These are phyloP conservation scores for Chloropsis cyanopogon DNA, from an alignment of 2,113 vertebrate species.

Conservation along the genomic window DNA sequence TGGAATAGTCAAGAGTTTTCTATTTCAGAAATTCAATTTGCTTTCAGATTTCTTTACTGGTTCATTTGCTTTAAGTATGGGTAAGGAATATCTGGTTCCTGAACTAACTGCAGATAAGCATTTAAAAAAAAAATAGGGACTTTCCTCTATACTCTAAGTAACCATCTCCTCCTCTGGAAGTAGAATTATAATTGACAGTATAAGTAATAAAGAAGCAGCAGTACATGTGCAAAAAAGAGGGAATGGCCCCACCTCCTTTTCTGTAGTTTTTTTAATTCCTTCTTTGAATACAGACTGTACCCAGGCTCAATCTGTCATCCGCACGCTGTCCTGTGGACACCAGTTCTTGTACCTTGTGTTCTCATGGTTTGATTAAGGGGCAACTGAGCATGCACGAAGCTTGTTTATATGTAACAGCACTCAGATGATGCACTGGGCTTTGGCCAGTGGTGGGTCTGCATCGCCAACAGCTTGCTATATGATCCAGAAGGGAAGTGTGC, in stretches of 20 bases:
- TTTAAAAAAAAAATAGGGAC: neutral
- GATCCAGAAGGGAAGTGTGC: neutral
- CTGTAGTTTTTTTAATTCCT: neutral
- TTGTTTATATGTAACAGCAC: neutral
- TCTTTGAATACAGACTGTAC: neutral
- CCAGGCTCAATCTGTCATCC: neutral
- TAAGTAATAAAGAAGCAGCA: neutral
- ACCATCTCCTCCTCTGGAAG: neutral
- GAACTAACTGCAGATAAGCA: neutral
- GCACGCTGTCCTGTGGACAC: neutral
- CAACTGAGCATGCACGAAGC: accelerated
- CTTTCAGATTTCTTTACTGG: neutral
- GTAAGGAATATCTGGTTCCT: neutral
- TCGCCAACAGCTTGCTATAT: neutral
- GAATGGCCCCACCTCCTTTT: neutral
- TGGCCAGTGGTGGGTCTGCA: accelerated
- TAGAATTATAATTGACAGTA: neutral
- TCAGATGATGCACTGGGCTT: neutral
- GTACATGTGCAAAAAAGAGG: neutral
- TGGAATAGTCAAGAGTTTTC: neutral
- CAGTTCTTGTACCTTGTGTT: neutral
- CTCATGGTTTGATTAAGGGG: neutral
- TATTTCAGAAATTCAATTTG: neutral
- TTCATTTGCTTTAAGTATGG: neutral
- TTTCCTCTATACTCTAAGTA: neutral